These are phyloP conservation scores for Nixonia krombeini DNA, from an alignment of 1,140 invertebrate genomes.

Conservation along the genomic window DNA sequence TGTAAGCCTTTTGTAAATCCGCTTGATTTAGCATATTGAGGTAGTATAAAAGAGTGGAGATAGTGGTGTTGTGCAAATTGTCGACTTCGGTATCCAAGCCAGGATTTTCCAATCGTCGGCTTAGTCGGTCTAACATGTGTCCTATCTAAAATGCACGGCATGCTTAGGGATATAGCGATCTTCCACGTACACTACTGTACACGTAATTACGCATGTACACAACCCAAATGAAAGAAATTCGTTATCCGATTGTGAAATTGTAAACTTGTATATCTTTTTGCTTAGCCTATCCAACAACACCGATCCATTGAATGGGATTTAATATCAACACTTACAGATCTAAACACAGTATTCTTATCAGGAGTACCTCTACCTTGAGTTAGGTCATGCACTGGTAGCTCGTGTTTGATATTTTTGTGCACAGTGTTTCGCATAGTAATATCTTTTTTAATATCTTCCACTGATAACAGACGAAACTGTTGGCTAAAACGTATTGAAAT, in stretches of 20 bases:
- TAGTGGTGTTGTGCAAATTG: slow-evolving; percentile 67
- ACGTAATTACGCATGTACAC: background rate
- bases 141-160: slow-evolving; percentile 53
- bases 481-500: slow-evolving; percentile 34
- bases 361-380: slow-evolving; percentile 60
- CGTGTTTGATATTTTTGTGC: slow-evolving; percentile 54
- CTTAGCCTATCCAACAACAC: no score
- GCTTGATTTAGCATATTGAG: slow-evolving; percentile 57
- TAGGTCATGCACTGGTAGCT: slow-evolving; percentile 62
- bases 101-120: slow-evolving; percentile 66
- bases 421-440: slow-evolving; percentile 41
- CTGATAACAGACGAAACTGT: slow-evolving; percentile 45
- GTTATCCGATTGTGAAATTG: slow-evolving; percentile 1
- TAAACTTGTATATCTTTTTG: background rate
- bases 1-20: slow-evolving; percentile 61
- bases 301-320: no score
- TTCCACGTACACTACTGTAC: no score
- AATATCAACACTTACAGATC: slow-evolving; percentile 52
- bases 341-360: slow-evolving; percentile 58
- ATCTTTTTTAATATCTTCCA: slow-evolving; percentile 35
- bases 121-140: slow-evolving; percentile 62
- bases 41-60: slow-evolving; percentile 63
- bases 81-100: slow-evolving; percentile 62
- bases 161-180: no score
- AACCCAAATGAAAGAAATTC: background rate